Conservation (phyloP, 2,113 vertebrate genomes). For the Xenopus tropicalis region UCB_Xtro_10.0 CM004444.2:36809001-36809500, state of each 20-base stretch:
- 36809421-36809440: slow-evolving; percentile 12
- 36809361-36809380: slow-evolving; percentile 23
- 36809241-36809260: slow-evolving; percentile 34
- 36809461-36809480: slow-evolving; percentile 35
- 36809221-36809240: slow-evolving; percentile 31
- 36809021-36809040: too few species aligned
- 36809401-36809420: slow-evolving; percentile 8
- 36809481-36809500: slow-evolving; percentile 38
- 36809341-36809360: background rate
- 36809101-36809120: too few species aligned
- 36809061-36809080: too few species aligned
- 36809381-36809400: slow-evolving; percentile 23
- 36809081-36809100: too few species aligned
- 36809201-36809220: slow-evolving; percentile 25
- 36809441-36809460: slow-evolving; percentile 25
- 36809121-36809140: too few species aligned
- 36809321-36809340: background rate
- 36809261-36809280: slow-evolving; percentile 25
- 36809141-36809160: too few species aligned
- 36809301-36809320: slow-evolving; percentile 4
- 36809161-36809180: too few species aligned
- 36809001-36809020: too few species aligned
- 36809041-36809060: too few species aligned
- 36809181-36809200: slow-evolving; percentile 34
- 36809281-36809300: slow-evolving; percentile 21